Base-by-base conservation (phyloP, 2,797 vertebrate genomes). In the Antennarius maculatus region DNA sequence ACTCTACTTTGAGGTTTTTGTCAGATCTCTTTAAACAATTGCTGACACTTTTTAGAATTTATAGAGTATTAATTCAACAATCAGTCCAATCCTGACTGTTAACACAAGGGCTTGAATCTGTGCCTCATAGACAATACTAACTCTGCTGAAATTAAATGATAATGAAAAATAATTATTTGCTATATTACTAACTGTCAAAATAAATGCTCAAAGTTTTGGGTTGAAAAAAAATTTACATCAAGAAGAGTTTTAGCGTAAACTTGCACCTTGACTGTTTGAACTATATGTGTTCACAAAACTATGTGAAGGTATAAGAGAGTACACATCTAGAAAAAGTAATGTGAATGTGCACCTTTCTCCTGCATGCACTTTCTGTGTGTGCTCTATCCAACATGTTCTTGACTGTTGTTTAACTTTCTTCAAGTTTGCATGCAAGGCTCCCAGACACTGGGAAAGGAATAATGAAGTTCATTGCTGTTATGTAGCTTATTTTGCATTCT, bases 401-500 rank as follows among this genome's bases (percentile, higher is more conserved):
- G 84, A 80, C 74, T 43, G 54, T 75, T 69, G 41, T 41, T 69
- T 60, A 2, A 47, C 76, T 79, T 73, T 64, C 58, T 76, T 70
- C 67, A 76, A 76, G 54, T 89, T 81, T 95, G 93, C 95, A 96
- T 96, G 95, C 77, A 46, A 74, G 7, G 80, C 41, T 83, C 75
- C 66, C 66, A 61, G 51, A 67, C 15, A 71, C 58, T 43, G 80
- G 81, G 27, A 74, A 77, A 85, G 82, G 76, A 74, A 51, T 82
- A 58, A 83, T 81, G 86, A 90, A 43, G 76, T 76, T 34, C 86
- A 54, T 80, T 79, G 51, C 81, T 86, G 90, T 91, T 79, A 81
- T 90, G 91, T 89, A 88, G 86, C 88, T 87, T 84, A 86, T 91
- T 73, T 78, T 88, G 75, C 80, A 86, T 87, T 93, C 82, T 93